Evolutionary conservation across 1,140 invertebrate genomes (phyloP).

Genomic region (Meloidogyne floridensis): DNA sequence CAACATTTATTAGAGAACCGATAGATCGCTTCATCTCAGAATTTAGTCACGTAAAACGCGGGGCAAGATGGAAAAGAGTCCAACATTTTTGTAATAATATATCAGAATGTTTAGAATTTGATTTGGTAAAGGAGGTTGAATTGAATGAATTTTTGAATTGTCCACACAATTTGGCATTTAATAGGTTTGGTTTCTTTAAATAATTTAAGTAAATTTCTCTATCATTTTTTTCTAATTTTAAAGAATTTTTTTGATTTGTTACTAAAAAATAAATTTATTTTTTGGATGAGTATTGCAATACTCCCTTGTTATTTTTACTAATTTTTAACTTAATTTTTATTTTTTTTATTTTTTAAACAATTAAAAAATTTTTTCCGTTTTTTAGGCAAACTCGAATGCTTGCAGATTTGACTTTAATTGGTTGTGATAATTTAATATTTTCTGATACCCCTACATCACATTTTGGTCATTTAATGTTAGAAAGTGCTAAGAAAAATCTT

Average conservation of each 20-base stretch:
- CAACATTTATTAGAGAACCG: slow-evolving; percentile 89
- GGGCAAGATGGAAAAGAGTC: slow-evolving; percentile 88
- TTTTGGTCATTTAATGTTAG: slow-evolving; percentile 69
- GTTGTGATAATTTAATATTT: slow-evolving; percentile 76
- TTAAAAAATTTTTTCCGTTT: neutral
- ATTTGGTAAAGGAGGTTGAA: slow-evolving; percentile 66
- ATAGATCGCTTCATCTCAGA: slow-evolving; percentile 86
- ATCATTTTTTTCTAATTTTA: too few species aligned
- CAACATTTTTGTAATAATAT: slow-evolving; percentile 81
- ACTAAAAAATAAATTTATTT: too few species aligned
- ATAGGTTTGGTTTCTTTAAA: slow-evolving; percentile 72
- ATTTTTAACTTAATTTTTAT: too few species aligned
- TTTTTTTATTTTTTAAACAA: neutral
- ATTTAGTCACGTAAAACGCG: slow-evolving; percentile 89
- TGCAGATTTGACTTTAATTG: slow-evolving; percentile 86
- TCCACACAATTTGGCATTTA: slow-evolving; percentile 86
- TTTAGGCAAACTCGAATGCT: slow-evolving; percentile 90
- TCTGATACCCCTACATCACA: slow-evolving; percentile 31
- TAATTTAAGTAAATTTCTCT: too few species aligned
- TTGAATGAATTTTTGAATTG: slow-evolving; percentile 77
- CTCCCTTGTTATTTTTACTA: too few species aligned
- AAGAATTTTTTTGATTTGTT: too few species aligned
- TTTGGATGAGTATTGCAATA: too few species aligned
- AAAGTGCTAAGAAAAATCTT: slow-evolving; percentile 91
- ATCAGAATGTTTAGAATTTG: slow-evolving; percentile 69